Percentiles rank a stretch among this genome's conserved stretches.
phyloP scores from a whole-genome alignment of 1,140 invertebrate species.

The Globodera ellingtonae region DNA sequence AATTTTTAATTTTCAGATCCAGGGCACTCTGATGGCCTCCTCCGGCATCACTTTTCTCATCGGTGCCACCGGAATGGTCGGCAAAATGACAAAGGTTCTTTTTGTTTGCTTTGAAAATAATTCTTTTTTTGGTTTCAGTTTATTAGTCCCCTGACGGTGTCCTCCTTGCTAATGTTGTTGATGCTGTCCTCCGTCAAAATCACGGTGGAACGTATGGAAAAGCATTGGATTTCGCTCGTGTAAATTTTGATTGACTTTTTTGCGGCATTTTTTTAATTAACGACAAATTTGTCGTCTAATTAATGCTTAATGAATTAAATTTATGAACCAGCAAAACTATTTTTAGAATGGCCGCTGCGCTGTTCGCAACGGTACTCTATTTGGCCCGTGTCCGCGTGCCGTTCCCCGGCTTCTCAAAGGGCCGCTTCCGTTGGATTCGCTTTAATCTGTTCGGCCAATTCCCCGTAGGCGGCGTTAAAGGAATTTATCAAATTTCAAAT shows the following conservation, averaged over 20 bases:
- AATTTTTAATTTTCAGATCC: slow-evolving; percentile 43
- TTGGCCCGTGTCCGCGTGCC: slow-evolving; percentile 55
- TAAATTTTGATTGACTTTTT: slow-evolving; percentile 23
- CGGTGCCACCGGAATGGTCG: slow-evolving; percentile 63
- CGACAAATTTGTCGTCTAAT: too few relatives aligned
- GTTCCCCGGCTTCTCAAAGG: slow-evolving; percentile 52
- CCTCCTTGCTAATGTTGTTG: slow-evolving; percentile 58
- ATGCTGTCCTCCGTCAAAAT: slow-evolving; percentile 56
- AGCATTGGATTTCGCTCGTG: slow-evolving; percentile 62
- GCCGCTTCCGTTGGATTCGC: slow-evolving; percentile 49
- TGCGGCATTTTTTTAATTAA: slow-evolving; percentile 10
- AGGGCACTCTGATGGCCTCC: slow-evolving; percentile 59
- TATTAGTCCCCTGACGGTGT: slow-evolving; percentile 60
- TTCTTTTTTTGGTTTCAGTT: not conserved
- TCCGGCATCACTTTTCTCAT: slow-evolving; percentile 61
- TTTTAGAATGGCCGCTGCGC: slow-evolving; percentile 34
- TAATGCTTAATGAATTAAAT: not conserved
- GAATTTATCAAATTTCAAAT: not conserved
- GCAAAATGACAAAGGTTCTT: slow-evolving; percentile 60
- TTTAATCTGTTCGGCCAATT: slow-evolving; percentile 62
- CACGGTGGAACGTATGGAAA: slow-evolving; percentile 52
- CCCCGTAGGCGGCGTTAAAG: slow-evolving; percentile 41
- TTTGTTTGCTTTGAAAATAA: not conserved
- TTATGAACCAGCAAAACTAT: not conserved
- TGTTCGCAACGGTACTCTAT: slow-evolving; percentile 61